Percentiles rank a stretch among this genome's conserved stretches.
phyloP scores from a whole-genome alignment of 1,140 invertebrate genomes.

The Heliconius congener region DNA sequence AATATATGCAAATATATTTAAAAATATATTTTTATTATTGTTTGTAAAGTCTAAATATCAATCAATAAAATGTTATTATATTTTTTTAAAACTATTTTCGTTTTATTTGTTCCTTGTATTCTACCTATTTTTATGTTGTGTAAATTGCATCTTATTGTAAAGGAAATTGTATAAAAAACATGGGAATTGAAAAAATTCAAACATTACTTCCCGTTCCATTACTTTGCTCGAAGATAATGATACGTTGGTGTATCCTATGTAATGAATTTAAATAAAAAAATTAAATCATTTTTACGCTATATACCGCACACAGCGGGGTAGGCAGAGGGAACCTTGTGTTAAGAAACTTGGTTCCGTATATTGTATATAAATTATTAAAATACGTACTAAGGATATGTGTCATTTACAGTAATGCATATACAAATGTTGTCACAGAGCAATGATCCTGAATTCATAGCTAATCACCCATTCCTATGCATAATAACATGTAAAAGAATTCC shows the following conservation, averaged over 20 bases:
- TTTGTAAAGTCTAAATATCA: not conserved
- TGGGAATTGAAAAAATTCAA: too few species aligned
- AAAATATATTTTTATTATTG: not conserved
- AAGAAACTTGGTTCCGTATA: too few species aligned
- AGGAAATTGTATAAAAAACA: too few species aligned
- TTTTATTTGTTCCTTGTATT: not conserved
- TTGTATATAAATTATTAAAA: not conserved
- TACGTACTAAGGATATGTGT: not conserved
- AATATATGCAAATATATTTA: not conserved
- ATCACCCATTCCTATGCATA: conserved; percentile 45
- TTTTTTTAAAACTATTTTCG: not conserved
- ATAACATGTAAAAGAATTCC: conserved; percentile 28
- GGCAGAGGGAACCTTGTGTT: too few species aligned
- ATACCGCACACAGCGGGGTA: too few species aligned
- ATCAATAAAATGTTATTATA: not conserved
- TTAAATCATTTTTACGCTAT: too few species aligned
- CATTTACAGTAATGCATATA: conserved; percentile 17
- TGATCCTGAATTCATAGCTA: conserved; percentile 38
- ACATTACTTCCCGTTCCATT: too few species aligned
- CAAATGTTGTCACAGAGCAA: conserved; percentile 24
- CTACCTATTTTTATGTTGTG: too few species aligned
- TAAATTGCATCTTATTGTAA: too few species aligned
- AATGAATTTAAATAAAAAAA: too few species aligned
- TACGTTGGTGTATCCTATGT: too few species aligned
- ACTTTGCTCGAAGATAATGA: too few species aligned